A percentile compares a stretch with the other conserved stretches of the same genome.
These are phyloP conservation scores for Ahaetulla prasina DNA, from an alignment of 2,113 vertebrate genomes.

Conservation along the genomic window DNA sequence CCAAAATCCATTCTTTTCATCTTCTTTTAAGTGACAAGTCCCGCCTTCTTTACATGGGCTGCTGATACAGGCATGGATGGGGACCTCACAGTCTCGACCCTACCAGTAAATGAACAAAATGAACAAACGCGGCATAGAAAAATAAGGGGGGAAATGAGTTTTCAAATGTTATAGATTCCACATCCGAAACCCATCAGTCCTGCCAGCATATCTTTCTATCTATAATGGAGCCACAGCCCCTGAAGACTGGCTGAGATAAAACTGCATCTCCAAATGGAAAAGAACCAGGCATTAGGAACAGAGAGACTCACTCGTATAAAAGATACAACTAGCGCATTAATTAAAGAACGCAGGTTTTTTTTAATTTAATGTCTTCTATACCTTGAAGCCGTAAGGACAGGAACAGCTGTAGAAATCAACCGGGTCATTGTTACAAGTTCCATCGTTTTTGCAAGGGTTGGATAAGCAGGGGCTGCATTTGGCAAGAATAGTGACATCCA, in stretches of 20 bases:
- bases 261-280: background rate
- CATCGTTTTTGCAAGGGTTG: conserved; percentile 93
- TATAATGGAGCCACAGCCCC: background rate
- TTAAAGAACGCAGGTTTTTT: background rate
- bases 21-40: conserved; percentile 94
- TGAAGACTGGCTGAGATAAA: background rate
- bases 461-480: conserved; percentile 98
- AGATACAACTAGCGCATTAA: background rate
- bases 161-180: background rate
- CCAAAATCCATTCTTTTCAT: conserved; percentile 90
- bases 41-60: conserved; percentile 89
- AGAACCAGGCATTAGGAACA: background rate
- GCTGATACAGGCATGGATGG: conserved; percentile 92
- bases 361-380: conserved; percentile 41
- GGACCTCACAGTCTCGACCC: conserved; percentile 92
- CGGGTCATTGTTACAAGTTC: conserved; percentile 91
- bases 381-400: conserved; percentile 97
- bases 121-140: background rate
- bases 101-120: conserved; percentile 54
- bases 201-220: background rate
- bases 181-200: background rate
- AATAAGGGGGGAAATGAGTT: background rate
- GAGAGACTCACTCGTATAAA: background rate
- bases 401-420: conserved; percentile 95
- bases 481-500: conserved; percentile 88